Evolutionary conservation across 2,888 invertebrate species (phyloP), one percentile per base, ranked within the genome.

Genomic region (Caenorhabditis angaria): DNA sequence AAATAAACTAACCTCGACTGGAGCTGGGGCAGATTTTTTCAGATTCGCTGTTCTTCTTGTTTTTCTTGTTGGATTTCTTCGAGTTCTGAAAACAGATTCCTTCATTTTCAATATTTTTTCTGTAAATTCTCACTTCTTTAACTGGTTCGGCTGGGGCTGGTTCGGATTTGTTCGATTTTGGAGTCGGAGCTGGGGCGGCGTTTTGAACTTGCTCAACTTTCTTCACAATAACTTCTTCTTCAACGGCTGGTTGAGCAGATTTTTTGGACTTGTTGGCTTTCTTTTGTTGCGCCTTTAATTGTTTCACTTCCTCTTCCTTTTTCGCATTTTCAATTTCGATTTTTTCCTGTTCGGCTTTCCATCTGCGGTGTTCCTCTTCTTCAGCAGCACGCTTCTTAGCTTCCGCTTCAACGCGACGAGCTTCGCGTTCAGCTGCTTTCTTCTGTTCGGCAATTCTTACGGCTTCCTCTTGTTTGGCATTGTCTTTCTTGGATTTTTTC

Each of bases 311-410:
- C 27, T 67, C 68, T 35, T 65, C 74, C 41, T 71, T 69, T 68
- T 71, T 53, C 25, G 64, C 64, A 28, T 69, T 62, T 32, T 75
- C 75, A 60, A 70, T 57, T 10, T 61, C 70, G 22, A 61, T 62
- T 28, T 32, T 60, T 25, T 67, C 70, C 29, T 73, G 67, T 68
- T 72, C 75, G 5, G 65, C 75, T 55, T 72, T 72, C 75, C 70
- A 70, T 70, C 51, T 64, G 47, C 64, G 59, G 55, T 75, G 62
- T 41, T 70, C 70, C 20, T 65, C 70, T 61, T 75, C 70, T 47
- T 70, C 64, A n/a, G 63, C 74, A 41, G 70, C 70, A 32, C 66
- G 66, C 47, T 74, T 74, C 61, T 74, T 65, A 8, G 74, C 74
- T n/a, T 74, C 70, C 54, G 63, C 61, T n/a, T 55, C 53, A 48